A percentile compares a stretch with the other conserved stretches of the same genome.
Conservation (phyloP, 2,888 invertebrate species). For the Belgica antarctica region DNA sequence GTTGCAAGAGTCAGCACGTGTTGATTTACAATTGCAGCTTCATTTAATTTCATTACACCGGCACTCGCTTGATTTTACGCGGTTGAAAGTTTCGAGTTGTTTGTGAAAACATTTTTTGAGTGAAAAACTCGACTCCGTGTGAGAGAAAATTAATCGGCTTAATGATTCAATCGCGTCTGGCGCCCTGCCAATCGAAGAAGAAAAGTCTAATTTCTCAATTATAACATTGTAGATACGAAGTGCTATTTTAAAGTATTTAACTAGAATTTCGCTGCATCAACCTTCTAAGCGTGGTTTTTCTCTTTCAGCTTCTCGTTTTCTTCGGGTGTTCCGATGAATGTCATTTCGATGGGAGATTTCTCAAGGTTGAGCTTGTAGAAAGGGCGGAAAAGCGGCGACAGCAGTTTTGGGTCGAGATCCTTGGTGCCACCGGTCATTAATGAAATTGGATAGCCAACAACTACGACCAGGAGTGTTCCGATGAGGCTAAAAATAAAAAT, state of each 20-base stretch:
- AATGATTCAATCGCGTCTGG: too few species aligned
- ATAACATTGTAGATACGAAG: background rate
- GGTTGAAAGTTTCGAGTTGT: too few species aligned
- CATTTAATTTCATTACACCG: conserved; percentile 1
- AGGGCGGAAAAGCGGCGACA: conserved; percentile 17
- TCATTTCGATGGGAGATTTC: conserved; percentile 1
- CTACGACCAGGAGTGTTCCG: conserved; percentile 28
- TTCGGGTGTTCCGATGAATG: background rate
- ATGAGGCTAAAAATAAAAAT: conserved; percentile 15
- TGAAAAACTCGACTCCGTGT: too few species aligned
- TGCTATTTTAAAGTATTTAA: background rate
- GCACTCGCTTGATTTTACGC: too few species aligned
- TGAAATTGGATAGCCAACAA: conserved; percentile 38
- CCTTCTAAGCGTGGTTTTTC: background rate
- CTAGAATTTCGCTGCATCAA: background rate
- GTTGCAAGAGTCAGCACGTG: background rate
- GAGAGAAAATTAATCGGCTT: too few species aligned
- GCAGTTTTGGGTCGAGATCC: conserved; percentile 34
- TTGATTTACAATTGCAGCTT: conserved; percentile 1
- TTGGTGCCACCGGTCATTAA: conserved; percentile 33
- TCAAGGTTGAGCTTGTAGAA: background rate
- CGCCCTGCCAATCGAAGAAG: background rate
- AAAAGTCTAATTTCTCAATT: conserved; percentile 35
- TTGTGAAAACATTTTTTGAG: too few species aligned
- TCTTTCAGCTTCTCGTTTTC: background rate